Evolutionary conservation across 2,888 invertebrate genomes (phyloP).

Genomic region (Cartodere bifasciata): DNA sequence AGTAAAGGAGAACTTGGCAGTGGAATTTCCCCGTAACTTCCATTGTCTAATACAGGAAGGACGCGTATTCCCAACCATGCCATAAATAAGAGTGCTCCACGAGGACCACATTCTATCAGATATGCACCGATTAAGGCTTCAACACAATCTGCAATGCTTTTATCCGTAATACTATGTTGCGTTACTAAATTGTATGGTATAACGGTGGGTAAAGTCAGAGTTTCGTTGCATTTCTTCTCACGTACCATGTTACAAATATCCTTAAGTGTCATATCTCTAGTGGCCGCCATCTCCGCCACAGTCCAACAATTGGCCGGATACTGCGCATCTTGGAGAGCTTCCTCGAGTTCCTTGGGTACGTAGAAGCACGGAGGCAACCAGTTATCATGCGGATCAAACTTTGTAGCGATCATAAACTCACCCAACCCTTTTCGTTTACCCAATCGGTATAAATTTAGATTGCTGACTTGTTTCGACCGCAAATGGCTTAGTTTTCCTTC

Average conservation of each 20-base stretch:
- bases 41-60: slow-evolving; percentile 43
- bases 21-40: slow-evolving; percentile 55
- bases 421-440: slow-evolving; percentile 82
- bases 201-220: slow-evolving; percentile 49
- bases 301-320: slow-evolving; percentile 62
- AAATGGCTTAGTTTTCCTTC: slow-evolving; percentile 96
- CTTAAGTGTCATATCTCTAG: slow-evolving; percentile 46
- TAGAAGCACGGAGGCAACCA: slow-evolving; percentile 97
- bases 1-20: slow-evolving; percentile 77
- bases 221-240: slow-evolving; percentile 47
- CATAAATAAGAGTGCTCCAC: slow-evolving; percentile 92
- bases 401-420: slow-evolving; percentile 93
- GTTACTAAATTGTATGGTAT: slow-evolving; percentile 92
- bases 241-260: slow-evolving; percentile 50
- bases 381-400: slow-evolving; percentile 98
- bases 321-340: slow-evolving; percentile 62
- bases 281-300: slow-evolving; percentile 51
- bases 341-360: slow-evolving; percentile 68
- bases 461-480: slow-evolving; percentile 91
- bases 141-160: slow-evolving; percentile 97
- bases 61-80: slow-evolving; percentile 93
- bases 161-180: slow-evolving; percentile 96
- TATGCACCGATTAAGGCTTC: slow-evolving; percentile 97
- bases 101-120: slow-evolving; percentile 85
- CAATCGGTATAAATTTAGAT: slow-evolving; percentile 86